Base-by-base conservation (phyloP, 2,797 vertebrate genomes). In the Ataeniobius toweri region DNA sequence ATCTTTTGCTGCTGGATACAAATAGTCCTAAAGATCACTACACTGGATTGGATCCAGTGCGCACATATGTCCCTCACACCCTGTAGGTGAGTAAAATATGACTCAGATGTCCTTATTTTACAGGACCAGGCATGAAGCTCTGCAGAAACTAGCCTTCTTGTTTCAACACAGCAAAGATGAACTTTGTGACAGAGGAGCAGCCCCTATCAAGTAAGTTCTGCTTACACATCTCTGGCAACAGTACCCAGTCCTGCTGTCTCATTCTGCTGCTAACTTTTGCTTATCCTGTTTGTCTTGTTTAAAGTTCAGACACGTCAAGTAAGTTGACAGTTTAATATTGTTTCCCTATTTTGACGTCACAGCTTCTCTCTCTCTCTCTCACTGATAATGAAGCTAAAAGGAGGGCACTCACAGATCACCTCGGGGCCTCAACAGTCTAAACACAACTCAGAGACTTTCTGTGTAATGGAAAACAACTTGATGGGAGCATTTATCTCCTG, bases 121-220 rank as follows among this genome's bases (percentile, higher is more conserved):
- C 9, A 94, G 92, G 78, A 91, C 77, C 58, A 91, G 89, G 70
- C 94, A 94, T 6, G 94, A 94, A 68, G 95, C 94, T 9, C 89
- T 96, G 78, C 94, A 96, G 90, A 96, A 95, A 81, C 89, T 96
- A 0, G 89, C 94, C 58, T 83, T 90, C 82, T 94, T 96, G 90
- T 94, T 95, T 79, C 91, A 95, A 53, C 90, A 90, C 26, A 70
- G 13, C 72, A 88, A 83, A 79, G 80, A 89, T 3, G 90, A 90
- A 2, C 56, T 78, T 24, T 44, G 6, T 7, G 74, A 88, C 26
- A 56, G 8, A 39, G 87, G 63, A 76, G 46, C 71, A 0, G 86
- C 83, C 1, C 77, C 86, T 1, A 87, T 90, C 51, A 94, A 88
- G 95, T 96, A 93, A 51, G 68, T 77, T 13, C 58, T 55, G 2